Evolutionary conservation across 2,888 invertebrate species (phyloP).

Genomic region (Eilema depressum): DNA sequence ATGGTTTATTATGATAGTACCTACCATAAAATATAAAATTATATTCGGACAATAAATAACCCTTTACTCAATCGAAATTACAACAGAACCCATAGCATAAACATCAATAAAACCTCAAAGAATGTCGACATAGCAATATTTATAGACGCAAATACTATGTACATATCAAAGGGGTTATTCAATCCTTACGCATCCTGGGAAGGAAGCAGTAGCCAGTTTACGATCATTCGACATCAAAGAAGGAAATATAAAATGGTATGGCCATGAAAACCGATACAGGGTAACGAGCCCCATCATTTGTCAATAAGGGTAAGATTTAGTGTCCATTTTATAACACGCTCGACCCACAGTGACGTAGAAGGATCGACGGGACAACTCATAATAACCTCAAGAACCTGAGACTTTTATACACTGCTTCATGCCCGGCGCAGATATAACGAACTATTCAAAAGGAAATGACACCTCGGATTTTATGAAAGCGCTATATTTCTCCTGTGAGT

Average conservation of each 20-base stretch:
- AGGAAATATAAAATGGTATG: constrained; percentile 70
- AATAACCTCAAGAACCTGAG: constrained; percentile 70
- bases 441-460: constrained; percentile 79
- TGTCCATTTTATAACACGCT: constrained; percentile 67
- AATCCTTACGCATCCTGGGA: constrained; percentile 48
- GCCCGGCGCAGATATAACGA: constrained; percentile 70
- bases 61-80: neutral
- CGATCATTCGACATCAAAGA: constrained; percentile 61
- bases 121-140: constrained; percentile 36
- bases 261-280: constrained; percentile 68
- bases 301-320: constrained; percentile 75
- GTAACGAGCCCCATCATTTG: constrained; percentile 75
- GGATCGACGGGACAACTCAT: constrained; percentile 59
- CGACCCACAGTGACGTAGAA: constrained; percentile 50
- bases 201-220: constrained; percentile 60
- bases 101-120: constrained; percentile 32
- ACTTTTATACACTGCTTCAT: constrained; percentile 63
- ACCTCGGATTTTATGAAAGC: constrained; percentile 76
- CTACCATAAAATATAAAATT: neutral
- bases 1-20: too few relatives aligned
- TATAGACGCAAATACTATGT: constrained; percentile 47
- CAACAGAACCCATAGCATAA: constrained; percentile 35
- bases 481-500: constrained; percentile 60
- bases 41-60: neutral
- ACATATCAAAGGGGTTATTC: constrained; percentile 48